These are phyloP conservation scores for Thereva nobilitata DNA, from an alignment of 2,888 invertebrate genomes.

Conservation along the genomic window DNA sequence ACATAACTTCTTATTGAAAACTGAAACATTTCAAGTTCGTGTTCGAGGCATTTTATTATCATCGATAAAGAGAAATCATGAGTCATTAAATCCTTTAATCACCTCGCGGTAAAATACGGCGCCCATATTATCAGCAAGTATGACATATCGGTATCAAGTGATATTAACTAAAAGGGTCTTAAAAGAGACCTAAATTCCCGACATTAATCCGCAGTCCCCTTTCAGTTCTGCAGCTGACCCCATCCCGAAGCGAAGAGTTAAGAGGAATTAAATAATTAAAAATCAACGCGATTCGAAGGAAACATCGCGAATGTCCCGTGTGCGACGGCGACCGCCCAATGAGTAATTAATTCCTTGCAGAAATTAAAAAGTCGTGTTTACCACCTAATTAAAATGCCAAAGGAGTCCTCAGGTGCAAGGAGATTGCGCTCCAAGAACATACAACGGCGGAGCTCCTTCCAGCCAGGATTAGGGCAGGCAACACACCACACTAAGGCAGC, in stretches of 20 bases:
- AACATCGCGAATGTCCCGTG: slow-evolving; percentile 17
- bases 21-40: too few species aligned
- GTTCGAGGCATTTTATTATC: too few species aligned
- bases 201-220: slow-evolving; percentile 4
- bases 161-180: slow-evolving; percentile 24
- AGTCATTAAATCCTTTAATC: slow-evolving; percentile 20
- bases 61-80: too few species aligned
- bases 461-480: too few species aligned
- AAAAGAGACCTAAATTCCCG: slow-evolving; percentile 22
- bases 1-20: too few species aligned
- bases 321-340: slow-evolving; percentile 53
- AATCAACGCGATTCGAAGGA: slow-evolving; percentile 2
- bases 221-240: neutral
- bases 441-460: neutral
- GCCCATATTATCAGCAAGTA: slow-evolving; percentile 20
- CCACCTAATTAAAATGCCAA: slow-evolving; percentile 59
- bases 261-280: slow-evolving; percentile 27
- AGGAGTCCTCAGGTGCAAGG: slow-evolving; percentile 40
- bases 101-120: slow-evolving; percentile 20
- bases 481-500: neutral
- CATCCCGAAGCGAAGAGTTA: neutral
- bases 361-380: slow-evolving; percentile 60
- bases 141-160: slow-evolving; percentile 24
- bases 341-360: slow-evolving; percentile 58
- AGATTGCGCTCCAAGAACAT: slow-evolving; percentile 1